Conservation (phyloP, 1,140 invertebrate genomes). For the Leptopilina boulardi region DNA sequence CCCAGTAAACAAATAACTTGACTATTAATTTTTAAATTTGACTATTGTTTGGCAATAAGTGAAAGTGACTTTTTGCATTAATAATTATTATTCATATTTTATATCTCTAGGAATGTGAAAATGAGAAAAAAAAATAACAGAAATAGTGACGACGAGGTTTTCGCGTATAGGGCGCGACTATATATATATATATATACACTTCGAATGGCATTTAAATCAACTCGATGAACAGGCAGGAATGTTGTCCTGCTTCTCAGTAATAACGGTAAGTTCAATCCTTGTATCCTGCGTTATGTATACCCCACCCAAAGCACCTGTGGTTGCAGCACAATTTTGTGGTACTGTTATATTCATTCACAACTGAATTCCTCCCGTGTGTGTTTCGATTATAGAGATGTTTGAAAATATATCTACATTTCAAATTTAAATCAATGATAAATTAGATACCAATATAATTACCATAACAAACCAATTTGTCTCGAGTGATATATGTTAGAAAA, state of each 20-base stretch:
- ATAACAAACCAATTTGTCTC: neutral
- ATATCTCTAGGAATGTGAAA: neutral
- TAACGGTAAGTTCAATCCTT: slow-evolving; percentile 69
- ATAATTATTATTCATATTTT: slow-evolving; percentile 10
- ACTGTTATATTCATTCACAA: slow-evolving; percentile 23
- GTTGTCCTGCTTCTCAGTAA: slow-evolving; percentile 67
- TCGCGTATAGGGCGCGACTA: slow-evolving; percentile 27
- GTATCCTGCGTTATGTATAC: slow-evolving; percentile 58
- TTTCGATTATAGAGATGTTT: neutral
- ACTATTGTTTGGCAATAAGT: slow-evolving; percentile 13
- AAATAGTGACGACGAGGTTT: neutral
- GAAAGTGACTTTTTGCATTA: neutral
- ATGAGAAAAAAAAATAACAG: neutral
- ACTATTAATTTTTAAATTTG: neutral
- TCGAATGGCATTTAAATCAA: slow-evolving; percentile 60
- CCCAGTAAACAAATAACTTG: neutral
- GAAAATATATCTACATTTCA: neutral
- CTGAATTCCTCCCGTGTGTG: neutral
- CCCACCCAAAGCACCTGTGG: slow-evolving; percentile 46
- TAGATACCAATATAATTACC: slow-evolving; percentile 4
- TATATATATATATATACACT: neutral
- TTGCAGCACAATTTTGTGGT: slow-evolving; percentile 4
- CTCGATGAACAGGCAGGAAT: slow-evolving; percentile 61
- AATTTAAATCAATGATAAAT: slow-evolving; percentile 23
- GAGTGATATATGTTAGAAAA: too few species aligned